These are phyloP conservation scores for Elephas maximus DNA, from an alignment of 2,113 vertebrate species.

Conservation along the genomic window DNA sequence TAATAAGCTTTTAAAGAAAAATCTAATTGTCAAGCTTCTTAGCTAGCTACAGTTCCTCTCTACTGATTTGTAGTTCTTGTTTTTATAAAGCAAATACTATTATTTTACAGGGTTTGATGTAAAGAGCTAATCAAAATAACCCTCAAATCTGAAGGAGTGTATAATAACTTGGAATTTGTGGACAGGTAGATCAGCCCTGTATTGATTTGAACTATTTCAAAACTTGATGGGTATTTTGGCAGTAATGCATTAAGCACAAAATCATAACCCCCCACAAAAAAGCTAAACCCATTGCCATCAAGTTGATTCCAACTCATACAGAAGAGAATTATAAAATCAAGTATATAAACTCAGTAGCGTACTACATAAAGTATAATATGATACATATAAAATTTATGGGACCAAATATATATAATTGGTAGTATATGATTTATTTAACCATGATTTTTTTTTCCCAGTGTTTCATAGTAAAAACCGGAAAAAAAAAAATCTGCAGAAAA, in stretches of 20 bases:
- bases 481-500: constrained; percentile 65
- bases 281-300: too few relatives aligned
- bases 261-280: not conserved
- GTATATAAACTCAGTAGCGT: not conserved
- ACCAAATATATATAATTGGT: not conserved
- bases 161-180: constrained; percentile 8
- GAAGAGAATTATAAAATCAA: not conserved
- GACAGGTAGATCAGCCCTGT: not conserved
- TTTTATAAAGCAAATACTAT: not conserved
- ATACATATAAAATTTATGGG: not conserved
- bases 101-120: constrained; percentile 1
- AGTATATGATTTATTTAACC: not conserved
- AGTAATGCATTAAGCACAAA: not conserved
- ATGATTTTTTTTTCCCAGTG: not conserved
- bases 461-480: constrained; percentile 27
- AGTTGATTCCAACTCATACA: not conserved
- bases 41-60: not conserved
- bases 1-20: not conserved
- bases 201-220: constrained; percentile 49
- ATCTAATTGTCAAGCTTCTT: not conserved
- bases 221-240: not conserved
- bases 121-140: not conserved
- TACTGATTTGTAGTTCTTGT: not conserved
- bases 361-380: not conserved
- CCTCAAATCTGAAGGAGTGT: not conserved